A percentile compares a stretch with the other conserved stretches of the same genome.
phyloP scores from a whole-genome alignment of 2,797 vertebrate species.

The Aplochiton taeniatus region DNA sequence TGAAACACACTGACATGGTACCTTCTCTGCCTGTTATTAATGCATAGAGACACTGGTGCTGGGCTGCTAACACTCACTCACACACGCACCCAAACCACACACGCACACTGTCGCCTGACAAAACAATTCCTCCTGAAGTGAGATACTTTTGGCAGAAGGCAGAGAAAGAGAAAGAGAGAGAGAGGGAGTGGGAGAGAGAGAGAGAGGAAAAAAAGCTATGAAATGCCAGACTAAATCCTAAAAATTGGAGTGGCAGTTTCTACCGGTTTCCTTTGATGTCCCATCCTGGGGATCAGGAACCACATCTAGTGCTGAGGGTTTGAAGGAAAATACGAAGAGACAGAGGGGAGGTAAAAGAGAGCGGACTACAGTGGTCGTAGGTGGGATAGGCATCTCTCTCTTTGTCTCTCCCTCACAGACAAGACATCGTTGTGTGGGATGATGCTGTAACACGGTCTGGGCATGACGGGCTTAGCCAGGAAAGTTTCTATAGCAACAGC shows the following conservation, averaged over 20 bases:
- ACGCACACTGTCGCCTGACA: not conserved
- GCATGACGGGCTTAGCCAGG: constrained; percentile 33
- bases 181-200: not conserved
- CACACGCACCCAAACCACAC: not conserved
- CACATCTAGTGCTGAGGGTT: not conserved
- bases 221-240: too few species aligned
- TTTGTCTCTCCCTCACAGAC: not conserved
- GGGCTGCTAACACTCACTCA: too few species aligned
- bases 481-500: constrained; percentile 53
- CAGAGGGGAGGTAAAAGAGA: too few species aligned
- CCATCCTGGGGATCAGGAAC: too few species aligned
- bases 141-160: not conserved
- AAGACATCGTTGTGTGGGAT: not conserved
- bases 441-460: constrained; percentile 16
- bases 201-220: not conserved
- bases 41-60: too few species aligned
- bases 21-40: too few species aligned
- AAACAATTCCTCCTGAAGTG: not conserved
- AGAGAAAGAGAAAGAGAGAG: not conserved
- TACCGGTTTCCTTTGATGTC: too few species aligned
- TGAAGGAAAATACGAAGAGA: not conserved
- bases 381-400: not conserved
- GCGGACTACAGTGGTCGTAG: not conserved
- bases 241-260: too few species aligned
- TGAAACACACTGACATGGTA: too few species aligned